phyloP scores from a whole-genome alignment of 1,140 invertebrate genomes.

The Drosophila leontia region DNA sequence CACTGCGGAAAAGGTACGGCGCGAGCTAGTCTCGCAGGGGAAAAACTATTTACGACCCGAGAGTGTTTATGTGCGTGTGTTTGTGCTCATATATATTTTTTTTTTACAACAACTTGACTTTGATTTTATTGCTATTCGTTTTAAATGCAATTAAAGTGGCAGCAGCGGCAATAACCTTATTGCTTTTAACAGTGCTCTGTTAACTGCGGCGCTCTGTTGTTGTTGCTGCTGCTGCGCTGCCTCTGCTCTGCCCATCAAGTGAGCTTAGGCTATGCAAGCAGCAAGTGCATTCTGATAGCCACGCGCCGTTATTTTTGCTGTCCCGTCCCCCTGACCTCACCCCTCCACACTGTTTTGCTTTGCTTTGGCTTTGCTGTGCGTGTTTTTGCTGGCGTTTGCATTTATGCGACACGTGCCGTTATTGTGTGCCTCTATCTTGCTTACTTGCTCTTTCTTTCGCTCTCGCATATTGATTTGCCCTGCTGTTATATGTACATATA shows the following conservation, averaged over 20 bases:
- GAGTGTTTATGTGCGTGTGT: not conserved
- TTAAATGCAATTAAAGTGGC: conserved; percentile 36
- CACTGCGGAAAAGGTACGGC: not conserved
- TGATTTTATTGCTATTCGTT: conserved; percentile 41
- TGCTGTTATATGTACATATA: not conserved
- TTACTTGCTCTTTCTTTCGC: conserved; percentile 10
- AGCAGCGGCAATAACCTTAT: conserved; percentile 4
- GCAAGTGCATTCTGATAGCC: conserved; percentile 39
- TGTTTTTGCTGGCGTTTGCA: conserved; percentile 41
- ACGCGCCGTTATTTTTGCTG: conserved; percentile 22
- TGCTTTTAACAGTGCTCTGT: conserved; percentile 1
- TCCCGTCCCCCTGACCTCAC: not conserved
- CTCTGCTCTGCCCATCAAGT: not conserved
- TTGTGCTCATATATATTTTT: conserved; percentile 37
- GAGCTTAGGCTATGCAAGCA: conserved; percentile 16
- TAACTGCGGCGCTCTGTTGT: not conserved
- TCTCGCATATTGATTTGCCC: conserved; percentile 56
- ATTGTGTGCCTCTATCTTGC: conserved; percentile 2
- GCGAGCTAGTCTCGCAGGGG: conserved; percentile 3
- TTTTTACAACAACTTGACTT: conserved; percentile 28
- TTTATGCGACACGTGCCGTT: conserved; percentile 60
- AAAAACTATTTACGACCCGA: conserved; percentile 29
- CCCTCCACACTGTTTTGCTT: conserved; percentile 10
- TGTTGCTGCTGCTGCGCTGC: not conserved
- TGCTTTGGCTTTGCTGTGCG: conserved; percentile 11